These are phyloP conservation scores for Tenualosa ilisha DNA, from an alignment of 2,797 vertebrate species.

Conservation along the genomic window DNA sequence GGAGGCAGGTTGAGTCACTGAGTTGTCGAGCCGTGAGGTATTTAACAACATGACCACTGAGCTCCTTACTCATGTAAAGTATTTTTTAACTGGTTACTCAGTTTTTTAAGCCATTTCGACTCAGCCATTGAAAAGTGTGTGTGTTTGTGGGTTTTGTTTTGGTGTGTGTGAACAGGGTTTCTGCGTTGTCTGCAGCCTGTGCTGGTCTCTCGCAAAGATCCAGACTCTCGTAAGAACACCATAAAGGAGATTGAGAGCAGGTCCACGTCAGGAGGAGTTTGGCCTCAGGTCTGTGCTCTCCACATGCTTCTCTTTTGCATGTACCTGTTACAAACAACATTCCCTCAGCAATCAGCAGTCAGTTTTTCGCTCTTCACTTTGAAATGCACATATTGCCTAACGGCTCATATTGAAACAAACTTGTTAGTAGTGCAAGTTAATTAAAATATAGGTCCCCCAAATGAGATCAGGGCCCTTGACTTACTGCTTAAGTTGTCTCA, in stretches of 20 bases:
- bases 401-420: neutral
- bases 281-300: constrained; percentile 87
- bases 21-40: neutral
- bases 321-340: neutral
- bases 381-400: neutral
- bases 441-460: neutral
- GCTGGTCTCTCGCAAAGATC: constrained; percentile 88
- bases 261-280: constrained; percentile 83
- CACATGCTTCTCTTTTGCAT: neutral
- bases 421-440: neutral
- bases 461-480: neutral
- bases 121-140: neutral
- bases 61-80: neutral
- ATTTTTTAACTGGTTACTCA: no score
- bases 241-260: constrained; percentile 86
- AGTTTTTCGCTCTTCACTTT: neutral
- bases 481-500: neutral
- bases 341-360: neutral
- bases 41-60: constrained; percentile 11
- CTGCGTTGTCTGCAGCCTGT: constrained; percentile 89
- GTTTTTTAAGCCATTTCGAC: no score
- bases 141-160: neutral
- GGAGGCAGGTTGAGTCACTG: neutral
- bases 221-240: constrained; percentile 92
- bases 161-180: constrained; percentile 73